A percentile compares a stretch with the other conserved stretches of the same genome.
Conservation (phyloP, 1,140 invertebrate species). For the Bombus fervidus region DNA sequence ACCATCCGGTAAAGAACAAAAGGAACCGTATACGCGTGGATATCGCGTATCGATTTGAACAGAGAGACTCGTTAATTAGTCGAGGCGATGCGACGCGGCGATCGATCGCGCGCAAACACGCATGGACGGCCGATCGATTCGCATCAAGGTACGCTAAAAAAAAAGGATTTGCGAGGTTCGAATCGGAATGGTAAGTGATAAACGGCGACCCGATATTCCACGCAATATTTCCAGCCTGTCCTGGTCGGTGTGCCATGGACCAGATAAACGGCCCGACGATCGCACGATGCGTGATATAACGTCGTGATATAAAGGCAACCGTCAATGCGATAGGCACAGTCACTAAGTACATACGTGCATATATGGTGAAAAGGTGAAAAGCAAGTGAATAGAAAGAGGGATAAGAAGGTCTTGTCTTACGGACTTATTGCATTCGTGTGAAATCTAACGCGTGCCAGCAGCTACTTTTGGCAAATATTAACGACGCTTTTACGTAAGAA, state of each 20-base stretch:
- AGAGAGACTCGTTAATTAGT: not conserved
- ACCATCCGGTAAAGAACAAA: not conserved
- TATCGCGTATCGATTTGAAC: too few species aligned
- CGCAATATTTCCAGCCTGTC: conserved; percentile 50
- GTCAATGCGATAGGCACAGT: too few species aligned
- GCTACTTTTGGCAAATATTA: too few species aligned
- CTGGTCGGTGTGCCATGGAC: not conserved
- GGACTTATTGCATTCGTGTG: too few species aligned
- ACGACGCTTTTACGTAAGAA: too few species aligned
- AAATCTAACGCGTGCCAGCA: too few species aligned
- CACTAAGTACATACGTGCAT: too few species aligned
- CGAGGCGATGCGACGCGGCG: not conserved
- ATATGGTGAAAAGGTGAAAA: too few species aligned
- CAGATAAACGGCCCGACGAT: conserved; percentile 35
- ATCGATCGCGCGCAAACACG: not conserved
- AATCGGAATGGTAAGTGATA: conserved; percentile 36
- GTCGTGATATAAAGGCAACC: not conserved
- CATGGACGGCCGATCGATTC: not conserved
- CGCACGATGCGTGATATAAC: conserved; percentile 2
- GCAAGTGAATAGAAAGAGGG: too few species aligned
- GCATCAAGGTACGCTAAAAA: not conserved
- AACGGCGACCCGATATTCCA: conserved; percentile 55
- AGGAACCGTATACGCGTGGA: not conserved
- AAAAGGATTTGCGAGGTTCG: conserved; percentile 37
- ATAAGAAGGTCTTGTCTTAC: too few species aligned